Base-by-base conservation (phyloP, 2,113 vertebrate genomes). In the Xiphophorus hellerii region DNA sequence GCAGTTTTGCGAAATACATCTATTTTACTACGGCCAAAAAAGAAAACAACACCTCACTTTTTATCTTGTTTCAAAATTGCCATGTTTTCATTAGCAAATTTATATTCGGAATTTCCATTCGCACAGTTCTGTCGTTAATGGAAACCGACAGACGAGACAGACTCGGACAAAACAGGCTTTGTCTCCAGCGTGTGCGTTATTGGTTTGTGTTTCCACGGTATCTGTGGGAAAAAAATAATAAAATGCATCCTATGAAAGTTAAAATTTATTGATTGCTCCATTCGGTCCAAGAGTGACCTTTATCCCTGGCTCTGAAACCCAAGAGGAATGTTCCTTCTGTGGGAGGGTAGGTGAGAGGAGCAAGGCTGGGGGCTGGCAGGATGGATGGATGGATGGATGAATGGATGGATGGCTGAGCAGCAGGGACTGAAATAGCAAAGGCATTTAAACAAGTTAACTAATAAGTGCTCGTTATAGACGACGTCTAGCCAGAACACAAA, bases 401-500 rank as follows among this genome's bases (percentile, higher is more conserved):
- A 78, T 71, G 70, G 85, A 84, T 67, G 84, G 85, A 84, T 68
- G 64, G 78, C 69, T 81, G 82, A 87, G 75, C 5, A 5, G 72
- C 29, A 0, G 74, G 62, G 81, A 83, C 92, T 73, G 76, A 90
- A 94, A 93, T 94, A 94, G 92, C 89, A 79, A 66, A 83, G 82
- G 80, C 88, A 90, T 92, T 90, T 87, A 93, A 91, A 89, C 82
- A 80, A 92, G 89, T 92, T 92, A 92, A 92, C 93, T 94, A 94
- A 94, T 93, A 90, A 93, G 88, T 10, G 65, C 90, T 93, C 92
- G 89, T 93, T 94, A 93, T 93, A 94, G 92, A 84, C 85, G 66
- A 93, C 86, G 94, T 94, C 94, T 93, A 92, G 93, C 93, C 94
- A 91, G 92, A 93, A 92, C 87, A 92, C 89, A 93, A 94, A 94